Evolutionary conservation across 2,113 vertebrate species (phyloP).

Genomic region (Podarcis raffonei): DNA sequence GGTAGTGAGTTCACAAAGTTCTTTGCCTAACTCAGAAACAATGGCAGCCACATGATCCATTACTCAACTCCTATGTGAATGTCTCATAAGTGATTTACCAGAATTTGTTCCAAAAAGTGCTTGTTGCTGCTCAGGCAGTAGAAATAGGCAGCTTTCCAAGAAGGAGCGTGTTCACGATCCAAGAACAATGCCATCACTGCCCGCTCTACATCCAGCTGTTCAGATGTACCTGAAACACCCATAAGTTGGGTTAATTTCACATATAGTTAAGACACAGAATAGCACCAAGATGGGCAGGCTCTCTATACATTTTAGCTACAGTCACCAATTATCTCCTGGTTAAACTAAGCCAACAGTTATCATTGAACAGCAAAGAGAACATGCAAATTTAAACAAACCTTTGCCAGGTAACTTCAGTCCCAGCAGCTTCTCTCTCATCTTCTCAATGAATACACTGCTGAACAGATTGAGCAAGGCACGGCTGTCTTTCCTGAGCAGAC

Average conservation of each 20-base stretch:
- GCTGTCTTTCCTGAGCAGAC: slow-evolving; percentile 80
- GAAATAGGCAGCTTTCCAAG: slow-evolving; percentile 91
- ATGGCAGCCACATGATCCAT: not conserved
- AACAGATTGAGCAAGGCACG: slow-evolving; percentile 78
- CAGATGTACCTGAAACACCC: slow-evolving; percentile 55
- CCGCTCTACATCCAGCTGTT: slow-evolving; percentile 70
- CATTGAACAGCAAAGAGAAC: not conserved
- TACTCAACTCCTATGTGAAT: not conserved
- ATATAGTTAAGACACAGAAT: not conserved
- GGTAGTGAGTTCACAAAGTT: not conserved
- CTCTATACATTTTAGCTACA: not conserved
- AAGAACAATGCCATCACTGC: slow-evolving; percentile 84
- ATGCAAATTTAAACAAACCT: slow-evolving; percentile 72
- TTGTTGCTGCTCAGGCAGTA: slow-evolving; percentile 91
- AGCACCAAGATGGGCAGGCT: not conserved
- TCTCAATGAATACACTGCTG: slow-evolving; percentile 78
- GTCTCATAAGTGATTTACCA: slow-evolving; percentile 78
- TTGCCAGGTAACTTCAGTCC: slow-evolving; percentile 66
- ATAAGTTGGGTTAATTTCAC: slow-evolving; percentile 15
- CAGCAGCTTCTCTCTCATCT: slow-evolving; percentile 77
- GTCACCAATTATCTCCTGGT: not conserved
- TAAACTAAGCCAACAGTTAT: not conserved
- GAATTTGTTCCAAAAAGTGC: slow-evolving; percentile 94
- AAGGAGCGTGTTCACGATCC: slow-evolving; percentile 74
- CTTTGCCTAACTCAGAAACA: not conserved